Evolutionary conservation across 2,888 invertebrate genomes (phyloP), one percentile per base, ranked within the genome.

Genomic region (Cancer borealis): DNA sequence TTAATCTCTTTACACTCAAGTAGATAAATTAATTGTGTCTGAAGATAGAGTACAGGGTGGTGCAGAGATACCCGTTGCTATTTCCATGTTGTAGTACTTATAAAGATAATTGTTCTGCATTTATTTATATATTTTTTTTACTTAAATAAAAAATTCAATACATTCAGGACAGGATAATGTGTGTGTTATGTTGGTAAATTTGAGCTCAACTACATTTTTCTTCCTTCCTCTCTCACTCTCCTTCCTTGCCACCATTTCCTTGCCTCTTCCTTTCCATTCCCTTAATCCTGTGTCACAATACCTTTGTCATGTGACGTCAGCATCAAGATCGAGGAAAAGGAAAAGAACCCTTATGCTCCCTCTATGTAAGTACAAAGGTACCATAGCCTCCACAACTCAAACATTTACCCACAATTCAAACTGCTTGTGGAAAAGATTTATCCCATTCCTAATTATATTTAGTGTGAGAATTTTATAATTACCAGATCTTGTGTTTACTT

Each of bases 251-350:
- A 84, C 46, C 84, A 89, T 92, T 89, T 73, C 94, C 92, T 88
- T 92, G 45, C 91, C 93, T 73, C 66, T 92, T 93, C 93, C 93
- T 88, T 87, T 88, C 92, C 93, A 26, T 73, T 92, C 90, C 94
- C 92, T 54, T 54, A 30, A n/a, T 92, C 92, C 60, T 93, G n/a
- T 93, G 45, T 93, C 91, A 87, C 93, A 45, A 54, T 49, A 49
- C 94, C 87, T 92, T 89, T 89, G 47, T 94, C 89, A 89, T 66
- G 90, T 92, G 92, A 94, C 92, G 49, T 84, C 94, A 95, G 95
- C 95, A 95, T 95, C 95, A 95, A 95, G 95, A 95, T 95, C 90
- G 95, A 95, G 93, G 95, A 95, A 84, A 95, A 95, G 94, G 95
- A 95, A 66, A 95, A 93, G 94, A 95, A 66, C 91, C 87, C 94